Evolutionary conservation across 2,797 vertebrate species (phyloP).

Genomic region (Cynopterus sphinx): DNA sequence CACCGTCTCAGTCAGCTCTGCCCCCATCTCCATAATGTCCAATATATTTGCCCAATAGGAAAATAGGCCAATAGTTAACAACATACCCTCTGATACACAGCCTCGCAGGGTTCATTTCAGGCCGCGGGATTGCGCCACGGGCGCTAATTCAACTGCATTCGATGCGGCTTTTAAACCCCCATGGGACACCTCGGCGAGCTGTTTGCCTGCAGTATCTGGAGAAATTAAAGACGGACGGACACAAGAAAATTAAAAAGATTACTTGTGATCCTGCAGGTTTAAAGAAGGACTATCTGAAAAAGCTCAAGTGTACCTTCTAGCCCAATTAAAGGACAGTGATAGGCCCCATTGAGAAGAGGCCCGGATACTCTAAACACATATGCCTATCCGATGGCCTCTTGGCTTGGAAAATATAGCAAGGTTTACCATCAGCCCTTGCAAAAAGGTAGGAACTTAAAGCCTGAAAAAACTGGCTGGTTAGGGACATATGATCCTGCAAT

Average conservation of each 20-base stretch:
- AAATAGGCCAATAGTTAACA: conserved; percentile 83
- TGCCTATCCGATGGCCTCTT: conserved; percentile 1
- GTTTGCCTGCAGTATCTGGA: conserved; percentile 87
- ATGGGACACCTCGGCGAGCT: conserved; percentile 82
- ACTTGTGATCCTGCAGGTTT: conserved; percentile 82
- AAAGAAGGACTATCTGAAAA: conserved; percentile 80
- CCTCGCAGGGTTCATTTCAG: conserved; percentile 86
- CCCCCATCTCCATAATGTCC: conserved; percentile 56
- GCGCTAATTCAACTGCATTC: conserved; percentile 85
- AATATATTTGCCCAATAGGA: conserved; percentile 73
- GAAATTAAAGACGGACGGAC: conserved; percentile 87
- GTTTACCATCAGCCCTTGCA: conserved; percentile 11
- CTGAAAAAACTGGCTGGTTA: not conserved
- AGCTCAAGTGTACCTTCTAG: conserved; percentile 74
- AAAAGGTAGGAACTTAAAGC: not conserved
- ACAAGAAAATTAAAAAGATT: conserved; percentile 87
- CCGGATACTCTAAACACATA: not conserved
- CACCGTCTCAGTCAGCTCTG: conserved; percentile 21
- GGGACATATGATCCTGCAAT: conserved; percentile 57
- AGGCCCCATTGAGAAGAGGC: conserved; percentile 60
- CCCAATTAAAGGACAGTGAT: conserved; percentile 73
- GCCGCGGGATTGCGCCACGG: conserved; percentile 83
- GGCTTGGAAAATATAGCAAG: conserved; percentile 13
- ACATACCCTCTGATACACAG: conserved; percentile 85
- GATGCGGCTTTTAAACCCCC: conserved; percentile 85